Evolutionary conservation across 1,140 invertebrate genomes (phyloP).

Genomic region (Hyphantria cunea): DNA sequence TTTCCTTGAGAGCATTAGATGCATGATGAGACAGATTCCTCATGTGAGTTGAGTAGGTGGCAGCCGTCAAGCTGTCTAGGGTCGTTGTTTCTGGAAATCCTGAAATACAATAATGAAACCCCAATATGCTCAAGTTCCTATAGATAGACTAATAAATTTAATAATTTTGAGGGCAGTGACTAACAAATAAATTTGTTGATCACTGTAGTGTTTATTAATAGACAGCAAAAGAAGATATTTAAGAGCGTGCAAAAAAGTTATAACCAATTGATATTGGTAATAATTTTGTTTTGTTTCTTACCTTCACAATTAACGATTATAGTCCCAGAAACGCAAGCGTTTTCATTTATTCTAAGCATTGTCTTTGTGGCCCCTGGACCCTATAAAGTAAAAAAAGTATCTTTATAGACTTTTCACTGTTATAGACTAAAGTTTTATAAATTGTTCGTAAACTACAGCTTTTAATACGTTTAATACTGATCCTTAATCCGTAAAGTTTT

Average conservation of each 20-base stretch:
- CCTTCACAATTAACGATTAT: constrained; percentile 98
- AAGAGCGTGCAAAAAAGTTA: too few relatives aligned
- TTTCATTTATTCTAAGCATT: constrained; percentile 79
- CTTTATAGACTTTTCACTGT: too few relatives aligned
- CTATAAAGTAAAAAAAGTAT: constrained; percentile 37
- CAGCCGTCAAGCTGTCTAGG: constrained; percentile 71
- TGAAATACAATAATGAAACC: background rate
- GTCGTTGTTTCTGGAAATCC: constrained; percentile 72
- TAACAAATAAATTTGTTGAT: too few relatives aligned
- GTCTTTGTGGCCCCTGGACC: constrained; percentile 70
- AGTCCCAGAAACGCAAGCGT: constrained; percentile 91
- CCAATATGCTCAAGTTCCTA: too few relatives aligned
- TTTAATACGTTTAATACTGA: too few relatives aligned
- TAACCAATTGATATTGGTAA: too few relatives aligned
- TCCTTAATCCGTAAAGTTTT: background rate
- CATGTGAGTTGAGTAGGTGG: constrained; percentile 73
- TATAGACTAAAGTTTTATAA: too few relatives aligned
- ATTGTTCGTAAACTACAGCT: too few relatives aligned
- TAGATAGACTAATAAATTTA: too few relatives aligned
- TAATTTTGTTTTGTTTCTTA: constrained; percentile 57
- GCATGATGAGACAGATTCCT: constrained; percentile 66
- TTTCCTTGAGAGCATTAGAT: constrained; percentile 65
- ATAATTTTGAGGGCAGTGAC: too few relatives aligned
- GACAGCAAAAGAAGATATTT: too few relatives aligned
- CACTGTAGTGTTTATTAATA: too few relatives aligned